Evolutionary conservation across 35 echinoderm and acorn worm genomes (phyloP).

Genomic region (Apostichopus parvimensis): DNA sequence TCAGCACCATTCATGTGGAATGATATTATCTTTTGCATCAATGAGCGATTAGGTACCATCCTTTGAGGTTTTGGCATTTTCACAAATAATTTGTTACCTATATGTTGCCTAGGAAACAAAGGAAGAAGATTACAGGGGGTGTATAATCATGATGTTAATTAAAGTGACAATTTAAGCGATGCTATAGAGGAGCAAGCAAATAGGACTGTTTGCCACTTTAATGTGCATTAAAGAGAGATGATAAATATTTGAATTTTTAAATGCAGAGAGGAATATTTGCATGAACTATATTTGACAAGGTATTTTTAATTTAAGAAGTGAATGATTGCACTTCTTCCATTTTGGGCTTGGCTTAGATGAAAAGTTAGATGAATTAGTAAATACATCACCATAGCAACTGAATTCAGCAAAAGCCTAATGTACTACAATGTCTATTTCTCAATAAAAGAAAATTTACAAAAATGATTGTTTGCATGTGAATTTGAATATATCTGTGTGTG

Average conservation of each 20-base stretch:
- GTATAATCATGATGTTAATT: neutral
- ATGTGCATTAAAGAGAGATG: neutral
- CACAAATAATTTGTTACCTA: neutral
- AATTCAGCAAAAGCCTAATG: too few relatives aligned
- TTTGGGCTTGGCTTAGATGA: too few relatives aligned
- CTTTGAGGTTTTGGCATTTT: too few relatives aligned
- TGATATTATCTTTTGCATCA: neutral
- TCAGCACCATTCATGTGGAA: constrained; percentile 5
- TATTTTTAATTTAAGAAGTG: too few relatives aligned
- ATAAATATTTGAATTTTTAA: neutral
- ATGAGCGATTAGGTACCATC: neutral
- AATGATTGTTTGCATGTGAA: too few relatives aligned
- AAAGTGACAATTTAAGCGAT: neutral
- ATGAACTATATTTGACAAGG: neutral
- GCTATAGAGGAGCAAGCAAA: neutral
- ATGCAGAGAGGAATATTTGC: neutral
- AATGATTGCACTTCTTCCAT: too few relatives aligned
- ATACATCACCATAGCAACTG: neutral
- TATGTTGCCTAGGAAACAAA: neutral
- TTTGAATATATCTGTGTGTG: too few relatives aligned
- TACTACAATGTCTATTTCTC: too few relatives aligned
- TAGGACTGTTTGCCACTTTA: neutral
- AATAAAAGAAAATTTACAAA: too few relatives aligned
- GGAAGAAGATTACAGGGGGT: neutral
- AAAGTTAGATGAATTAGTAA: neutral